Evolutionary conservation across 1,140 invertebrate genomes (phyloP).

Genomic region (Bombyx mandarina): DNA sequence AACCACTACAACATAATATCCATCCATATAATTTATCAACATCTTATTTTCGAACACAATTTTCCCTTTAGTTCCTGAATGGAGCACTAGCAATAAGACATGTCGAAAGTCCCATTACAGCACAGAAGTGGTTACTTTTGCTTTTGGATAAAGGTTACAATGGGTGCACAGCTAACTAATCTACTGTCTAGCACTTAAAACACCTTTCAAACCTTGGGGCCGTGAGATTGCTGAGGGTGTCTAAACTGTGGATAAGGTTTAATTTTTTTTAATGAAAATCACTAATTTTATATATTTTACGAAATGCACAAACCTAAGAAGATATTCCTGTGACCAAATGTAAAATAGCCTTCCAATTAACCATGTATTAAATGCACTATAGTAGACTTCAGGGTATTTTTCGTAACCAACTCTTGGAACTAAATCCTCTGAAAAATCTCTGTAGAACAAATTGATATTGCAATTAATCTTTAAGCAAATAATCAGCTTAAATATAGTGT

Average conservation of each 20-base stretch:
- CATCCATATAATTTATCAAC: too few species aligned
- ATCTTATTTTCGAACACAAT: too few species aligned
- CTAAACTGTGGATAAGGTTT: not conserved
- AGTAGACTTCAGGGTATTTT: constrained; percentile 61
- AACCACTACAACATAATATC: too few species aligned
- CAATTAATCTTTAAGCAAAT: too few species aligned
- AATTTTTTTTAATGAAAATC: not conserved
- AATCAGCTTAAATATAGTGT: not conserved
- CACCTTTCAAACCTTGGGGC: too few species aligned
- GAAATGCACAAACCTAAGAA: constrained; percentile 39
- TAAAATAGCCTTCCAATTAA: constrained; percentile 72
- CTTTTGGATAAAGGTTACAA: too few species aligned
- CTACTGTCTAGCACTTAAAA: too few species aligned
- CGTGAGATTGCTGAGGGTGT: not conserved
- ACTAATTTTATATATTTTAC: not conserved
- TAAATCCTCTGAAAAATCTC: constrained; percentile 69
- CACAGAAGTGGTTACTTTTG: too few species aligned
- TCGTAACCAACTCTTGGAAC: constrained; percentile 52
- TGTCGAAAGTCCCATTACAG: too few species aligned
- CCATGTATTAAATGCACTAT: constrained; percentile 72
- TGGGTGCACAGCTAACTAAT: too few species aligned
- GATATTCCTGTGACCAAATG: constrained; percentile 66
- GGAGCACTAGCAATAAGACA: too few species aligned
- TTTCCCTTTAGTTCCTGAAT: too few species aligned
- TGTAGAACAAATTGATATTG: constrained; percentile 22